Conservation (phyloP, 2,113 vertebrate species). For the Scophthalmus maximus region DNA sequence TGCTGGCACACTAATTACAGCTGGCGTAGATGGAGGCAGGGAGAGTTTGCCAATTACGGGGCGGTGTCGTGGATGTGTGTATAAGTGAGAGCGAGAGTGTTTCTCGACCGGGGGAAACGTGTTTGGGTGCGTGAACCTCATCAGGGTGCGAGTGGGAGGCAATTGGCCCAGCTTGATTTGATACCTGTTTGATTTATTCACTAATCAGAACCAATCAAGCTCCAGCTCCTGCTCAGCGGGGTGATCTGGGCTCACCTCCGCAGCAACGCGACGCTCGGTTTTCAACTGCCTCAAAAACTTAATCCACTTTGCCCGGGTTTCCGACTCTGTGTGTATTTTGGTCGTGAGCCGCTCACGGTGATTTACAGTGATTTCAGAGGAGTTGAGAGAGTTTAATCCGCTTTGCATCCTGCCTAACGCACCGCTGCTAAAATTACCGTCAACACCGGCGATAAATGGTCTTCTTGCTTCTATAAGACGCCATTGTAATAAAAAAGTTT, state of each 20-base stretch:
- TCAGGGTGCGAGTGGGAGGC: slow-evolving; percentile 78
- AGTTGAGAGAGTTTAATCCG: slow-evolving; percentile 56
- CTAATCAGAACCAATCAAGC: slow-evolving; percentile 81
- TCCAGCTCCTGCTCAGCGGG: slow-evolving; percentile 65
- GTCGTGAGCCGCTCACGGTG: slow-evolving; percentile 40
- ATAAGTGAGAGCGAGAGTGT: slow-evolving; percentile 39
- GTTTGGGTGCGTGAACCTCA: slow-evolving; percentile 80
- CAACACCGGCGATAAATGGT: slow-evolving; percentile 14
- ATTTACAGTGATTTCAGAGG: slow-evolving; percentile 49
- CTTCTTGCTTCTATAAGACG: slow-evolving; percentile 6
- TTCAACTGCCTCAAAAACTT: slow-evolving; percentile 55
- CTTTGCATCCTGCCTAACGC: slow-evolving; percentile 40
- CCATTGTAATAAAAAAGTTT: background rate
- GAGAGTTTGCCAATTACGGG: slow-evolving; percentile 76
- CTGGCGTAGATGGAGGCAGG: slow-evolving; percentile 65
- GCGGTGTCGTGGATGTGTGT: slow-evolving; percentile 26
- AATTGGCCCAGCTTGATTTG: slow-evolving; percentile 77
- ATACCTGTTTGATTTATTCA: slow-evolving; percentile 80
- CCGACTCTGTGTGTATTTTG: slow-evolving; percentile 15
- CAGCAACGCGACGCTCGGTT: slow-evolving; percentile 54
- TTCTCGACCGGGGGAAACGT: slow-evolving; percentile 62
- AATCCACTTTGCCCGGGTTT: slow-evolving; percentile 57
- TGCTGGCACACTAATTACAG: slow-evolving; percentile 77
- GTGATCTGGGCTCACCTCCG: slow-evolving; percentile 55
- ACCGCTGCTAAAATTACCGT: slow-evolving; percentile 22